These are phyloP conservation scores for Brachyptera risi DNA, from an alignment of 2,888 invertebrate species.

Conservation along the genomic window DNA sequence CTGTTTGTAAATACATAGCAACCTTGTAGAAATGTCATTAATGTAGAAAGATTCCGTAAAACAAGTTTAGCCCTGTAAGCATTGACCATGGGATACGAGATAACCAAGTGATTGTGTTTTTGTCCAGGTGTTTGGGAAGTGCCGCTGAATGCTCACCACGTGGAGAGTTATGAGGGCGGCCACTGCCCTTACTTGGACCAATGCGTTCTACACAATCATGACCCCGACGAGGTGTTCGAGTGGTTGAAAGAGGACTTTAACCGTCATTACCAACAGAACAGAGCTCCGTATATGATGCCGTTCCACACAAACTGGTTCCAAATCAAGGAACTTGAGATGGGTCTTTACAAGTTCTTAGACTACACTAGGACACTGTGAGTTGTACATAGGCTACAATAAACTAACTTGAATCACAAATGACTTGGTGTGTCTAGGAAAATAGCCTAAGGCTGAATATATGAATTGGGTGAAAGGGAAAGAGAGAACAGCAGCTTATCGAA, in stretches of 20 bases:
- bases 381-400: no score
- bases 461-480: no score
- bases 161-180: constrained; percentile 84
- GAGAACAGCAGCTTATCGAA: no score
- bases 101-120: constrained; percentile 14
- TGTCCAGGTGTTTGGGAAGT: constrained; percentile 82
- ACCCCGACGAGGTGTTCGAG: constrained; percentile 67
- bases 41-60: no score
- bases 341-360: constrained; percentile 79
- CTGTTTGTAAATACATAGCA: no score
- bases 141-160: constrained; percentile 84
- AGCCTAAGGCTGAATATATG: no score
- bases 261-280: constrained; percentile 79
- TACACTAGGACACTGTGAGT: constrained; percentile 72
- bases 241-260: constrained; percentile 89
- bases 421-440: no score
- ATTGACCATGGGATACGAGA: no score
- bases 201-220: constrained; percentile 86
- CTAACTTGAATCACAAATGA: no score
- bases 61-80: no score
- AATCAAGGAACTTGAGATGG: constrained; percentile 74
- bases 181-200: constrained; percentile 91
- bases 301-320: constrained; percentile 98
- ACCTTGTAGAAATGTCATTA: no score
- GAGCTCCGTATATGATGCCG: constrained; percentile 91